Conservation (phyloP, 2,113 vertebrate genomes). For the Penelope pileata region DNA sequence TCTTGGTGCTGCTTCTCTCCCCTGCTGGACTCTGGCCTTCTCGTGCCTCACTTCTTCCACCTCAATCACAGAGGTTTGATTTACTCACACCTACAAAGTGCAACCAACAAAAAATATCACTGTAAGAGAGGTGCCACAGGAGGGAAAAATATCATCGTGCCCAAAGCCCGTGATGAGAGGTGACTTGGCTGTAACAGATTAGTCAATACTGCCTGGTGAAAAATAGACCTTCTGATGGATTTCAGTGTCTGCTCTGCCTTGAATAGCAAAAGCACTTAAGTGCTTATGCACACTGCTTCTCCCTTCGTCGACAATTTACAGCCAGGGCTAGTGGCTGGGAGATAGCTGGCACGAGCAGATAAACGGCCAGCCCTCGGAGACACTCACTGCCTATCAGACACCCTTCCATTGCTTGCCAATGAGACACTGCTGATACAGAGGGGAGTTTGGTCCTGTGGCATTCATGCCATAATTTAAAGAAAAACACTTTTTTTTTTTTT, state of each 20-base stretch:
- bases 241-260: not conserved
- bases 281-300: not conserved
- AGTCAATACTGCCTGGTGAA: not conserved
- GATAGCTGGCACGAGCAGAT: not conserved
- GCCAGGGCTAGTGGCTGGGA: not conserved
- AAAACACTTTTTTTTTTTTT: too few relatives aligned
- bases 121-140: not conserved
- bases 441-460: not conserved
- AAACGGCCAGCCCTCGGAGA: not conserved
- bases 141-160: not conserved
- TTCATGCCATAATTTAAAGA: not conserved
- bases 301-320: slow-evolving; percentile 8
- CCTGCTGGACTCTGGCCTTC: not conserved
- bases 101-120: not conserved
- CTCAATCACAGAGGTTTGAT: not conserved
- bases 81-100: not conserved
- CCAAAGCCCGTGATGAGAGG: not conserved
- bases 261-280: slow-evolving; percentile 16
- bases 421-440: not conserved
- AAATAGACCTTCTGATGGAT: slow-evolving; percentile 32
- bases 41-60: not conserved
- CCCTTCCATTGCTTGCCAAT: not conserved
- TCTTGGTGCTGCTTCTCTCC: not conserved
- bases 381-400: not conserved
- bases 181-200: slow-evolving; percentile 21